Percentiles rank a stretch among this genome's conserved stretches.
Conservation (phyloP, 2,113 vertebrate genomes). For the Hiodon alosoides region DNA sequence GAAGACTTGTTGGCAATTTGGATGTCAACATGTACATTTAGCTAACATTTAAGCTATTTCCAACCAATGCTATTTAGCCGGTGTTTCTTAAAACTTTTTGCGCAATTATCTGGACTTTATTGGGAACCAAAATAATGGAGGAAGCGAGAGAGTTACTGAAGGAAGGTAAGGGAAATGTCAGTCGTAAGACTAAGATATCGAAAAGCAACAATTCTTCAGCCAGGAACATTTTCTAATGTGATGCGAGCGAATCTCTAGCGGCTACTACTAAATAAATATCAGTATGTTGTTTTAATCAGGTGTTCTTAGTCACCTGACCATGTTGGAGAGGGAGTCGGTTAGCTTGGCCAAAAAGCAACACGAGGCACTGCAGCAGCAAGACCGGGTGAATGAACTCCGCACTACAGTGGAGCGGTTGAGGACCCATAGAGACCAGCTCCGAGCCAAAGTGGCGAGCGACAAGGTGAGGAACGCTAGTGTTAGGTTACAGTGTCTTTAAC, state of each 20-base stretch:
- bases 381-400: conserved; percentile 39
- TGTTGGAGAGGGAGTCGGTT: conserved; percentile 41
- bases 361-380: conserved; percentile 25
- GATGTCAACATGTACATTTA: too few relatives aligned
- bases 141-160: conserved; percentile 11
- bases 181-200: not conserved
- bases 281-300: conserved; percentile 31
- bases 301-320: conserved; percentile 48
- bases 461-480: conserved; percentile 36
- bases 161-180: not conserved
- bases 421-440: conserved; percentile 46
- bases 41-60: not conserved
- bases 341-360: conserved; percentile 22
- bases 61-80: not conserved
- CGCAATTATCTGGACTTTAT: not conserved
- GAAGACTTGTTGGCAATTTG: too few relatives aligned
- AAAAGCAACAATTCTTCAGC: not conserved
- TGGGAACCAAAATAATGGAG: conserved; percentile 6
- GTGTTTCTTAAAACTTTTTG: not conserved
- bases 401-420: conserved; percentile 39
- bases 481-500: not conserved
- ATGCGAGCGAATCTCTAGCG: not conserved
- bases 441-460: conserved; percentile 36
- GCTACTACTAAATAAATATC: not conserved
- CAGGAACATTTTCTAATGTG: not conserved